phyloP scores from a whole-genome alignment of 2,888 invertebrate species.

The Lycia hirtaria region DNA sequence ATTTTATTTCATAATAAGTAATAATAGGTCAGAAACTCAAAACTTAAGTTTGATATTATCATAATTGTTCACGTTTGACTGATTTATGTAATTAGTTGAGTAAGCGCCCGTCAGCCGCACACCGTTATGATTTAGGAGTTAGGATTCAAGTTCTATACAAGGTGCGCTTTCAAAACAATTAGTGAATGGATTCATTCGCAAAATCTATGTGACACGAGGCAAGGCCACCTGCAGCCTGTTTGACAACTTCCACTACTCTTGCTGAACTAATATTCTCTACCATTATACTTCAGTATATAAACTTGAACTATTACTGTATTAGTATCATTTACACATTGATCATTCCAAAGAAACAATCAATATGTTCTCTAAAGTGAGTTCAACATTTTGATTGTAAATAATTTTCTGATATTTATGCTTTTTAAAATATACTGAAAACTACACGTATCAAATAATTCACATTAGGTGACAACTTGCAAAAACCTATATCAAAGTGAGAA shows the following conservation, averaged over 20 bases:
- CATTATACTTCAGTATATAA: constrained; percentile 55
- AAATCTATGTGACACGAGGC: constrained; percentile 44
- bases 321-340: constrained; percentile 53
- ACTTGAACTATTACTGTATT: constrained; percentile 45
- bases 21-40: not conserved
- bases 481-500: too few species aligned
- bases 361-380: constrained; percentile 65
- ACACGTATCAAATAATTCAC: too few species aligned
- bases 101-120: too few species aligned
- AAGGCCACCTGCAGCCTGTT: constrained; percentile 42
- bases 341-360: constrained; percentile 48
- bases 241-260: constrained; percentile 58
- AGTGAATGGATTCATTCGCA: constrained; percentile 46
- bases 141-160: constrained; percentile 10
- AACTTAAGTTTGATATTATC: not conserved
- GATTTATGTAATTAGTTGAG: not conserved
- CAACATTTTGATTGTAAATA: not conserved
- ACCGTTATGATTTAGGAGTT: constrained; percentile 18
- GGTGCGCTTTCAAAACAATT: constrained; percentile 41
- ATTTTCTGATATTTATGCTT: too few species aligned
- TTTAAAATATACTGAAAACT: too few species aligned
- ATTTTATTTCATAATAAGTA: too few species aligned
- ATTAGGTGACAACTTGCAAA: too few species aligned
- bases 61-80: not conserved
- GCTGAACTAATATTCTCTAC: constrained; percentile 44